Base-by-base conservation (phyloP, 2,888 invertebrate genomes). In the Cordilura impudica region DNA sequence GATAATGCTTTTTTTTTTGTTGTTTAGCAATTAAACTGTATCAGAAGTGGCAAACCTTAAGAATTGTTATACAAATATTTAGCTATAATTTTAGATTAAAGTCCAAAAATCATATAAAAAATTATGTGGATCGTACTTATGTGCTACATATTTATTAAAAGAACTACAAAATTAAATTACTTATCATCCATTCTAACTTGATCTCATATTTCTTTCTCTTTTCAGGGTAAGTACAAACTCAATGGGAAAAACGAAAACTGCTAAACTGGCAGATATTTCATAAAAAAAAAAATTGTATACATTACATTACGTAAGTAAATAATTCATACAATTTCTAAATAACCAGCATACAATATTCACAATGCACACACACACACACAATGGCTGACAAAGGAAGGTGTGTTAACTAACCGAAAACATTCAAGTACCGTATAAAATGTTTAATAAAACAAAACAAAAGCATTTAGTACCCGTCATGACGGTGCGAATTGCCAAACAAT, bases 211-310 rank as follows among this genome's bases (percentile, higher is more conserved):
- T 54, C 21, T 26, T 31, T 78, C 12, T 73, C 45, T 63, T 74
- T 74, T 26, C 70, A 74, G 74, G 70, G 70, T 65, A 71, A 70
- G 74, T 78, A 39, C 35, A 39, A 3, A 4, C 12, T 31, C 31
- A 39, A 12, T 35, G 12, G 35, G 35, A n/a, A n/a, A n/a, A 3
- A 26, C 4, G n/a, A n/a, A n/a, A 39, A 39, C n/a, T 39, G 35
- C 4, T n/a, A 39, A n/a, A 39, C n/a, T 12, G 4, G 35, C 35
- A 39, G n/a, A 39, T 39, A 39, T 39, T 39, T 39, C n/a, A 39
- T 1, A 7, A 35, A 10, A n/a, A 75, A 16, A 56, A 7, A 14
- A 12, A 54, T 39, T 29, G 60, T 71, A 49, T 61, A 16, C 26
- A 47, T 43, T 72, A 58, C 63, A 49, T 31, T 21, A 65, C 67